phyloP scores from a whole-genome alignment of 2,888 invertebrate genomes.

The Chymomyza fuscimana region DNA sequence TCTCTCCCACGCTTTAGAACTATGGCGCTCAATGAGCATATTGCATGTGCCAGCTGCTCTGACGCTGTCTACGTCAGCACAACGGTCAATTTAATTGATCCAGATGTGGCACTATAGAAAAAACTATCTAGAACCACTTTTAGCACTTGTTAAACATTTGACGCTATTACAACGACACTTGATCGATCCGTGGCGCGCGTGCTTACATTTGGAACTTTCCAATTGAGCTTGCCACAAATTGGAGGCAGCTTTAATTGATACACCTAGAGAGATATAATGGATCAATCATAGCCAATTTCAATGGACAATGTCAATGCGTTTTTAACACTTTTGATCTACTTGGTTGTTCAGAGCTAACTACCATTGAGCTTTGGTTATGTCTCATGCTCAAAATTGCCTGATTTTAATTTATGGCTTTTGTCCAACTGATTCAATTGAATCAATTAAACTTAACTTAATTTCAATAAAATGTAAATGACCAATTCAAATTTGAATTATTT shows the following conservation, averaged over 20 bases:
- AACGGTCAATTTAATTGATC: slow-evolving; percentile 69
- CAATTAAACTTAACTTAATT: slow-evolving; percentile 53
- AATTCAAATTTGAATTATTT: slow-evolving; percentile 46
- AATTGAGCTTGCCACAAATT: slow-evolving; percentile 27
- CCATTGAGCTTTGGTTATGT: background rate
- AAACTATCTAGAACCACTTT: background rate
- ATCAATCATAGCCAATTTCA: slow-evolving; percentile 50
- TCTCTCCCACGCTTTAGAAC: slow-evolving; percentile 52
- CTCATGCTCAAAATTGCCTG: slow-evolving; percentile 34
- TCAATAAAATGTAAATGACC: slow-evolving; percentile 20
- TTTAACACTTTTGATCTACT: slow-evolving; percentile 7
- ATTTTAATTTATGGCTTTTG: slow-evolving; percentile 54
- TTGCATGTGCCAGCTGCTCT: slow-evolving; percentile 33
- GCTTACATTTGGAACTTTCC: background rate
- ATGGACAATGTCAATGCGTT: slow-evolving; percentile 36
- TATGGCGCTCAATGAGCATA: slow-evolving; percentile 25
- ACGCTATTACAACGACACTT: no score
- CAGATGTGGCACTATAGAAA: slow-evolving; percentile 12
- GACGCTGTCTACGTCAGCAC: slow-evolving; percentile 39
- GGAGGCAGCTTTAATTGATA: slow-evolving; percentile 40
- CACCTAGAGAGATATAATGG: slow-evolving; percentile 4
- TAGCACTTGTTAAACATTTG: background rate
- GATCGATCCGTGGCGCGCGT: background rate
- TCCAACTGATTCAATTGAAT: slow-evolving; percentile 62
- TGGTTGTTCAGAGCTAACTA: background rate